Evolutionary conservation across 2,113 vertebrate species (phyloP), one percentile per base, ranked within the genome.

Genomic region (Serilophus lunatus): DNA sequence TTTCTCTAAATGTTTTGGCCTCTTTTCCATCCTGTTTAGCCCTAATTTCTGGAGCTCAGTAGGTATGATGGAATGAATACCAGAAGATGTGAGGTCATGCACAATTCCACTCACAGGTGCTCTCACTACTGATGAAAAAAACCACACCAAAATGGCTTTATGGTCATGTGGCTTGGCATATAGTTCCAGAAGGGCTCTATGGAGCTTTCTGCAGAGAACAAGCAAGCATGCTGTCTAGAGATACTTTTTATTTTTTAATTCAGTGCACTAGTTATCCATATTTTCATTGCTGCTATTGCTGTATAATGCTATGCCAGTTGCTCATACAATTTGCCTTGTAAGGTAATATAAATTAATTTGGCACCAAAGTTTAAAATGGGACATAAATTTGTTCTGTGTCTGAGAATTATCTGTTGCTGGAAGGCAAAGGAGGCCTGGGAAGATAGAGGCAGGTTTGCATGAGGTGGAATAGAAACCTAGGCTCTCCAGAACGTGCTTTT

Each of bases 271-370:
- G 25, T 88, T 93, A 47, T 53, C 64, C 13, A 4, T 92, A 64
- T 82, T 95, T 87, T 77, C 59, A 33, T 65, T 90, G 68, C 50
- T 85, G 53, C 70, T 82, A 5, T 60, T 82, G 35, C 56, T 87
- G 45, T 68, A 38, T 92, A 86, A 83, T 92, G 66, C 42, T 45
- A 74, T 88, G 59, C 61, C 82, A 96, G 59, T 65, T 90, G 61
- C 23, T 82, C 66, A 18, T 45, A 65, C 16, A 35, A 51, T 87
- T 91, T 93, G 31, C 61, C 57, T 79, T 66, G 45, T 76, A 92
- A 85, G 54, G 53, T 82, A 90, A 76, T 69, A 80, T 44, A 93
- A 92, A 87, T 76, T 86, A 72, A 91, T 56, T 82, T 90, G 75
- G 50, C 85, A 77, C 38, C 10, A 35, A 74, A 69, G 7, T 2